Evolutionary conservation across 2,113 vertebrate species (phyloP), one percentile per base, ranked within the genome.

Genomic region (Chlorodrepanis virens): DNA sequence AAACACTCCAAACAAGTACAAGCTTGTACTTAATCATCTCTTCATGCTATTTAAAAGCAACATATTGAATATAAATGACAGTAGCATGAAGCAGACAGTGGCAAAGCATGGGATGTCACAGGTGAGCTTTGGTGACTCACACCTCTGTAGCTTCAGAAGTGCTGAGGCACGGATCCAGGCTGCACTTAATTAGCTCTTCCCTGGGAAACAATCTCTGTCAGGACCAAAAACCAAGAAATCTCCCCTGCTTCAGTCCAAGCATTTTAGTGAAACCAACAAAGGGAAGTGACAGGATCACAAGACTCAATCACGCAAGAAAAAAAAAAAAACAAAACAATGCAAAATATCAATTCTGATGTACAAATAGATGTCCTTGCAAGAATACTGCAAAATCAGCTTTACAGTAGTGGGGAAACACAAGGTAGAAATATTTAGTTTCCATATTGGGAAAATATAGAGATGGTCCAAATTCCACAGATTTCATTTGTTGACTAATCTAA

Each of bases 61-160:
- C 10, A 49, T 78, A 86, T 12, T 61, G 60, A 88, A 47, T 75
- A 37, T 47, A 89, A 89, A 65, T 28, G 29, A 40, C 64, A 83
- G 42, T n/a, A 37, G 52, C 72, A 87, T n/a, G 57, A 92, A 93
- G 68, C 50, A 90, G 68, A 81, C 77, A 54, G 68, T 74, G 39
- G 37, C 45, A 89, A 83, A 60, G 54, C 81, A 68, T 2, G 29
- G 47, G 44, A 64, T 76, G 84, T 45, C 65, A 71, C 70, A 76
- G 49, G 24, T 1, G 1, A 87, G 61, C 28, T 88, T n/a, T 50
- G 49, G 54, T 95, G 88, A 92, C 67, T 95, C 75, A 76, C 0
- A 5, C 12, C 37, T 69, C 40, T 61, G 31, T 21, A 80, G 78
- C 35, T 67, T n/a, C 52, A 61, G 44, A 65, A 63, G 49, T 60